Evolutionary conservation across 1,140 invertebrate species (phyloP).

Genomic region (Pogonognathellus flavescens): DNA sequence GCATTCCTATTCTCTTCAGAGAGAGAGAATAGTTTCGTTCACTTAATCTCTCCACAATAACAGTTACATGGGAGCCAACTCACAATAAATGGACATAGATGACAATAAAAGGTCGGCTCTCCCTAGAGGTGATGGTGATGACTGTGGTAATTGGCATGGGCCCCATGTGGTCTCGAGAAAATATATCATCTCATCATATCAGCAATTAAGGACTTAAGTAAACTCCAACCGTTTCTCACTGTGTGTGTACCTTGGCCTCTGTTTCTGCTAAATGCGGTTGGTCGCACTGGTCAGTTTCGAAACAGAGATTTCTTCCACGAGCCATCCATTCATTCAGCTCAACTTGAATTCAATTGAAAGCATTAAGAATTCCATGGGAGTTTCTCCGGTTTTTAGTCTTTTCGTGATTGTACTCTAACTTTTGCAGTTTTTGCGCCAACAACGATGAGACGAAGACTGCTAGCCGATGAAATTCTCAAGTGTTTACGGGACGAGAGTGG

Average conservation of each 20-base stretch:
- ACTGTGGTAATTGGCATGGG: neutral
- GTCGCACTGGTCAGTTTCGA: too few relatives aligned
- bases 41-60: neutral
- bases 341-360: neutral
- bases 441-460: neutral
- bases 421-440: conserved; percentile 13
- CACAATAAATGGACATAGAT: neutral
- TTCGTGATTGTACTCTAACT: neutral
- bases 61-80: too few relatives aligned
- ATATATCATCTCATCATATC: conserved; percentile 14
- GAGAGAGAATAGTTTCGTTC: neutral
- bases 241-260: too few relatives aligned
- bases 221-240: neutral
- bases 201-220: conserved; percentile 12
- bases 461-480: neutral
- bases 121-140: neutral
- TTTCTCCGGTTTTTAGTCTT: neutral
- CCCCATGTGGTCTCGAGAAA: neutral
- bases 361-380: conserved; percentile 23
- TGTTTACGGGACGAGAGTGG: neutral
- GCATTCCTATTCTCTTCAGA: neutral
- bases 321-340: neutral
- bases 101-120: neutral
- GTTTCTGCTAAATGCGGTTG: too few relatives aligned
- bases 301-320: too few relatives aligned